Evolutionary conservation across 2,113 vertebrate genomes (phyloP), one percentile per base, ranked within the genome.

Genomic region (Gallinago media): DNA sequence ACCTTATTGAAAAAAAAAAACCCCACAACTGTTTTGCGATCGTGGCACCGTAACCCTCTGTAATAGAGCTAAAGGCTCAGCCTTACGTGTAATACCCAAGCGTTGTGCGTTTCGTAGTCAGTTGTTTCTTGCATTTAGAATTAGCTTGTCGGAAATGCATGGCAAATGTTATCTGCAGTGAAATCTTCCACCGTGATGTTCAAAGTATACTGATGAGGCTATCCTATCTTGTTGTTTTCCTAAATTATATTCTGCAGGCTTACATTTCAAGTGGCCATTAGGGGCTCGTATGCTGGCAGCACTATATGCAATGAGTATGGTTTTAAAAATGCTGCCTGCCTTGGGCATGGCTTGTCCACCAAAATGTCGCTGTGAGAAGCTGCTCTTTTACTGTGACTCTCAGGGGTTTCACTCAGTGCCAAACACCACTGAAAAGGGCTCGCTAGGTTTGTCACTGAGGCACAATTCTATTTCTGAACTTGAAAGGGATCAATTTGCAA

Each of bases 231-330:
- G 98, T 98, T 98, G 98, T 98, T 97, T 98, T 96, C 97, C 97
- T 98, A 98, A 98, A 98, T 98, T 98, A 98, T 98, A 99, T 99
- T 98, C 98, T 98, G 98, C 99, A 99, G 99, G 99, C 99, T 99
- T 99, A 99, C 99, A 99, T 99, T 99, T 99, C 99, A 99, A 99
- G 99, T 99, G 99, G 99, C 99, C 99, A 99, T 99, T 99, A 99
- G 99, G 99, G 99, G 99, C 99, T 99, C 99, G 98, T 99, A 98
- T 99, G 99, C 99, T 99, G 98, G 98, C 98, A 99, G 99, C 99
- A 99, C 98, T 99, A 98, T 99, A 99, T 99, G 98, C 99, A 99
- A 99, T 99, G 99, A 99, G 99, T 98, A 99, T 99, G 99, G 98
- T 99, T 96, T 98, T 99, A 98, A 99, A 99, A 98, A 98, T 99